Evolutionary conservation across 2,113 vertebrate species (phyloP), one percentile per base, ranked within the genome.

Genomic region (Peucedramus taeniatus): DNA sequence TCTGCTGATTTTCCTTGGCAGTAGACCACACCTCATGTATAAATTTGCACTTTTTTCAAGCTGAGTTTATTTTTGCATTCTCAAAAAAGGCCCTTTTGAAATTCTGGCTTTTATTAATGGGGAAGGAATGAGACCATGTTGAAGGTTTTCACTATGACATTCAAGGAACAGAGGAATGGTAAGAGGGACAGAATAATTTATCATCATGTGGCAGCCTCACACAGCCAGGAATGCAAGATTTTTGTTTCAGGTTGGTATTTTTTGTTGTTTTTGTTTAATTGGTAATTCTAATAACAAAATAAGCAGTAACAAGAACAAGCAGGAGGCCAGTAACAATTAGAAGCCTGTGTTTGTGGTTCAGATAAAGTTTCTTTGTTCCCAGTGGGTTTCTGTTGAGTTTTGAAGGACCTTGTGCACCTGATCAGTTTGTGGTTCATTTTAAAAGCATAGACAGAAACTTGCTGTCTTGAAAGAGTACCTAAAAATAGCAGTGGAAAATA

Each of bases 121-220:
- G 45, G 49, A 57, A 17, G 12, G 21, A 91, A 70, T 40, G 26
- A 79, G 50, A 69, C 7, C 22, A 66, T 23, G 7, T 11, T 47
- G 33, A 42, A 66, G 13, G 13, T 75, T 75, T 50, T 44, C 20
- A 26, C 9, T 27, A 15, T 28, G 35, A 14, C 12, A 9, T 83
- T 39, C 57, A 27, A 92, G 45, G 21, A 77, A 19, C 14, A 54
- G 60, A 79, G 28, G 22, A 74, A 82, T 11, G 31, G 7, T 21
- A 50, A 59, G 47, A 63, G 61, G 44, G 12, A 30, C 17, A 66
- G 68, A 27, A 70, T 15, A 47, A 60, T 12, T 3, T 7, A 10
- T 51, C 8, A 13, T 14, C 50, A 18, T 0, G 0, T 68, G 53
- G 6, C 15, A 75, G 33, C 16, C 16, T 66, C 11, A 16, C 1